A percentile compares a stretch with the other conserved stretches of the same genome.
These are phyloP conservation scores for Zaprionus gabonicus DNA, from an alignment of 1,140 invertebrate species.

Conservation along the genomic window DNA sequence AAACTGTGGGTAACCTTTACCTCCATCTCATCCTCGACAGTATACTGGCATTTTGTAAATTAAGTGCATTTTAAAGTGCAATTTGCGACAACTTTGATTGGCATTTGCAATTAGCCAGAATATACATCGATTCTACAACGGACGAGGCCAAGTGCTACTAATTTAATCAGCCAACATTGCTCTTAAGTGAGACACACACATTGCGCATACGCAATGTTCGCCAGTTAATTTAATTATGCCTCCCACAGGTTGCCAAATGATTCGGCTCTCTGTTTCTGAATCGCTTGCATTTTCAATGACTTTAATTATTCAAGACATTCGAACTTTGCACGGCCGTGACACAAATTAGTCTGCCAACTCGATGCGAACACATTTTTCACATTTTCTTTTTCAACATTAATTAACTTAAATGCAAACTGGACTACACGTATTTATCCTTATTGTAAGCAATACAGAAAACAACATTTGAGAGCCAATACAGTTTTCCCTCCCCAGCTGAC, in stretches of 20 bases:
- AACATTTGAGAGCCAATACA: slow-evolving; percentile 31
- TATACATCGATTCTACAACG: background rate
- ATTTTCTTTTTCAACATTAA: slow-evolving; percentile 23
- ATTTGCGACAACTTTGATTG: slow-evolving; percentile 52
- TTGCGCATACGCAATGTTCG: slow-evolving; percentile 43
- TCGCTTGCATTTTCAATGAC: slow-evolving; percentile 17
- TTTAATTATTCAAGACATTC: slow-evolving; percentile 49
- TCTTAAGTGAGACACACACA: slow-evolving; percentile 30
- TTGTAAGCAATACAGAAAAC: slow-evolving; percentile 29
- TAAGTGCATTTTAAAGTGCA: slow-evolving; percentile 50
- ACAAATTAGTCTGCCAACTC: slow-evolving; percentile 26
- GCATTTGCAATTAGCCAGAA: slow-evolving; percentile 37
- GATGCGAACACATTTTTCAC: slow-evolving; percentile 18
- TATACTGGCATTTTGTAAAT: slow-evolving; percentile 13
- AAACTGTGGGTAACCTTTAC: background rate
- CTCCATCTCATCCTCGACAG: background rate
- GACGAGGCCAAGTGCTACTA: slow-evolving; percentile 23
- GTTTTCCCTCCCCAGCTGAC: background rate
- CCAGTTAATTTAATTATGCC: slow-evolving; percentile 65
- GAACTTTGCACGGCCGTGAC: slow-evolving; percentile 16
- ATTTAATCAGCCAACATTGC: slow-evolving; percentile 49
- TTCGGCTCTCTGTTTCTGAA: slow-evolving; percentile 1
- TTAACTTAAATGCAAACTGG: slow-evolving; percentile 18
- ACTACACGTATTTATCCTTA: background rate
- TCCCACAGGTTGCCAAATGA: slow-evolving; percentile 26